Percentiles rank a stretch among this genome's conserved stretches.
These are phyloP conservation scores for Pycnonotus jocosus DNA, from an alignment of 2,113 vertebrate genomes.

Conservation along the genomic window DNA sequence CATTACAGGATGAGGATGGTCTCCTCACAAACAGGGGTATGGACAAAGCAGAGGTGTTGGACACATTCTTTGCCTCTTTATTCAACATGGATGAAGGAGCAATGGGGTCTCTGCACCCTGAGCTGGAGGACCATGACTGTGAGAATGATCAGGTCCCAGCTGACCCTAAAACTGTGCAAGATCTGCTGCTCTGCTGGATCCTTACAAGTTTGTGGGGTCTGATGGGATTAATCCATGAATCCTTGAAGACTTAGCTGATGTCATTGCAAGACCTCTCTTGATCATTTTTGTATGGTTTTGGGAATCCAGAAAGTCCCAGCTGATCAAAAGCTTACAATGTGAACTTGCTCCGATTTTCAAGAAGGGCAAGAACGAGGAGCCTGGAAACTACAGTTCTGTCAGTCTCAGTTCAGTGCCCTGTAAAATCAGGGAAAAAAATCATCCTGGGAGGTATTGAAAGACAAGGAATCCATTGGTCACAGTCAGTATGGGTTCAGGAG, in stretches of 20 bases:
- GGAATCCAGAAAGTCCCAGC: neutral
- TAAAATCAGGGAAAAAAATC: neutral
- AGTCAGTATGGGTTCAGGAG: neutral
- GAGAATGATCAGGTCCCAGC: neutral
- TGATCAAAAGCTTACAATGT: fast-evolving
- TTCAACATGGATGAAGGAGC: neutral
- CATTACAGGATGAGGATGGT: neutral
- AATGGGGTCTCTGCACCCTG: neutral
- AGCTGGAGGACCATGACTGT: neutral
- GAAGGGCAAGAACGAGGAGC: neutral
- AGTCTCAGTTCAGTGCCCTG: neutral
- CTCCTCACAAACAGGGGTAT: neutral
- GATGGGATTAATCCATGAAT: neutral
- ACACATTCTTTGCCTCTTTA: neutral
- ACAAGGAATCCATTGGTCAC: neutral
- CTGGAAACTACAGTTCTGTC: neutral
- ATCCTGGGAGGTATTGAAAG: neutral
- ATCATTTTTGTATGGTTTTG: neutral
- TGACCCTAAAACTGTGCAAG: neutral
- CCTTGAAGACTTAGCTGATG: neutral
- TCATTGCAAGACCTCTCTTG: neutral
- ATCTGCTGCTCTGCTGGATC: neutral
- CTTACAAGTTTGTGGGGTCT: neutral
- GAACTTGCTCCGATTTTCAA: neutral
- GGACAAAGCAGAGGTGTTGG: neutral